phyloP scores from a whole-genome alignment of 2,888 invertebrate genomes.

The Phyllotreta cruciferae region DNA sequence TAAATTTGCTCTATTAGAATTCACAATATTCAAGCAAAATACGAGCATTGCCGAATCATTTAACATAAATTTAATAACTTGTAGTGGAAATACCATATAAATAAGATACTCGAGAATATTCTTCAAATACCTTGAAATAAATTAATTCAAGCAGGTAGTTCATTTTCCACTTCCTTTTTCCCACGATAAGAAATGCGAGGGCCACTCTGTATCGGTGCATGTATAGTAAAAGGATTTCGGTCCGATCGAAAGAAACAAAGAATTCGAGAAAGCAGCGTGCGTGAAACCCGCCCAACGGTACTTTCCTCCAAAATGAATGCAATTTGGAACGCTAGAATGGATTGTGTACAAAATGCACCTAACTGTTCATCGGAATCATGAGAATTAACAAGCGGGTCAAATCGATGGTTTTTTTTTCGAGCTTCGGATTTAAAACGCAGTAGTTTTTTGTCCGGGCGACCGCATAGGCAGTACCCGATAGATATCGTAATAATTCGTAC shows the following conservation, averaged over 20 bases:
- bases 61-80: too few relatives aligned
- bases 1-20: too few relatives aligned
- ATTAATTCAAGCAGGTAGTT: too few relatives aligned
- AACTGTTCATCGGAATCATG: constrained; percentile 19
- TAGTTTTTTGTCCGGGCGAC: background rate
- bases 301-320: constrained; percentile 30
- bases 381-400: constrained; percentile 22
- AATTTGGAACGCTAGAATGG: constrained; percentile 27
- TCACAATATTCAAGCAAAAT: too few relatives aligned
- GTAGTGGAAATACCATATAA: too few relatives aligned
- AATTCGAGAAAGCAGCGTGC: constrained; percentile 27
- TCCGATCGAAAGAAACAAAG: constrained; percentile 20
- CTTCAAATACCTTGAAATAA: too few relatives aligned
- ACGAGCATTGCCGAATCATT: too few relatives aligned
- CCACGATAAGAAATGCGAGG: background rate
- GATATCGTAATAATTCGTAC: background rate
- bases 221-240: constrained; percentile 17
- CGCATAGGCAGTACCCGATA: too few relatives aligned
- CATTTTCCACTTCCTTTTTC: background rate
- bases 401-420: constrained; percentile 2
- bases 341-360: constrained; percentile 26
- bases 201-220: constrained; percentile 9
- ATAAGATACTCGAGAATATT: too few relatives aligned
- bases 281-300: constrained; percentile 30
- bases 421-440: background rate